Base-by-base conservation (phyloP, 2,113 vertebrate species). In the Phalacrocorax pelagicus region DNA sequence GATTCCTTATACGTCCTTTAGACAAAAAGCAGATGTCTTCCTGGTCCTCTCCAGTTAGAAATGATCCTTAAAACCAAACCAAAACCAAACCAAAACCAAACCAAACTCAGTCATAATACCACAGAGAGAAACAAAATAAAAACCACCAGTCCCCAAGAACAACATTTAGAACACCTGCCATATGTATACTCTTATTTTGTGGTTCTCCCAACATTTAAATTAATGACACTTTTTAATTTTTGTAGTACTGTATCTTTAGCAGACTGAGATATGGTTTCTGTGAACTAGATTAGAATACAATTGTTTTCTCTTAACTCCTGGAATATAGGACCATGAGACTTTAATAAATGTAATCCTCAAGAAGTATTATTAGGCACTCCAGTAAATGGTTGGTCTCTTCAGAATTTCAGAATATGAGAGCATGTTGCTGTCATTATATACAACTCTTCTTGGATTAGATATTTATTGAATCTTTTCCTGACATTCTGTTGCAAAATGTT, bases 71-170 rank as follows among this genome's bases (percentile, higher is more conserved):
- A 61, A 70, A 44, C 7, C 12, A 38, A 72, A 51, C 11, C 29
- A 44, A 70, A 54, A 29, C 52, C 51, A 32, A 19, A 5, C 52
- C 51, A 32, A 32, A 19, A 5, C 8, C 9, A 27, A 83, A 32
- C 46, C 46, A 46, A 46, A 59, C 3, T 5, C 10, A 74, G n/a
- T 15, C 26, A 40, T 27, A 66, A 80, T 71, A n/a, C 8, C 21
- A 8, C 8, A 44, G 10, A 83, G 19, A 82, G 36, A 69, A 79
- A 62, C 15, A 66, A 65, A 83, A 62, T 30, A 61, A 86, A 29
- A 5, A 62, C 4, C 4, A 52, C 4, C 5, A 9, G 0, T 2
- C 2, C 7, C 18, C 14, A 23, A 29, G 19, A 74, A 73, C 1
- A 58, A 34, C 5, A 83, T 58, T 67, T 58, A 91, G 30, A 72